Conservation (phyloP, 2,888 invertebrate genomes). For the Lacanobia oleracea region DNA sequence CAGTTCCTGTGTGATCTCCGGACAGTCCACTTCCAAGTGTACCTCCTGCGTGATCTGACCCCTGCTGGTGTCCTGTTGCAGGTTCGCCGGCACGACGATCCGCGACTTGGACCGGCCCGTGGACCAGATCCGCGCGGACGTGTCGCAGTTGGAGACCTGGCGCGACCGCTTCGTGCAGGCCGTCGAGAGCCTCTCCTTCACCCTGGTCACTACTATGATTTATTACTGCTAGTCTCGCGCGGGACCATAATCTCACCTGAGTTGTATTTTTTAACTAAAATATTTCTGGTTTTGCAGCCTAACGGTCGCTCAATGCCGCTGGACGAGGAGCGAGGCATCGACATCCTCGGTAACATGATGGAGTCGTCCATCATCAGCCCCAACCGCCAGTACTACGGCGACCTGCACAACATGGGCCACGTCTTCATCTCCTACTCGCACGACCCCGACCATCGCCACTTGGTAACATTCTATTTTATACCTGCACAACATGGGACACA, state of each 20-base stretch:
- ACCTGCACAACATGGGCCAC: conserved; percentile 96
- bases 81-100: conserved; percentile 89
- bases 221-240: no score
- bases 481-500: conserved; percentile 95
- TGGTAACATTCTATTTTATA: conserved; percentile 83
- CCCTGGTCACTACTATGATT: conserved; percentile 82
- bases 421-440: conserved; percentile 94
- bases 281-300: conserved; percentile 80
- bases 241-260: no score
- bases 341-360: conserved; percentile 94
- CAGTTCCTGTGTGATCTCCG: no score
- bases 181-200: conserved; percentile 91
- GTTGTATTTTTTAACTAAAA: not conserved
- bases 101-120: conserved; percentile 92
- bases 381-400: conserved; percentile 93
- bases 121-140: conserved; percentile 92
- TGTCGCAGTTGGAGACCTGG: conserved; percentile 94
- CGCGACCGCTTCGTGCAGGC: conserved; percentile 93
- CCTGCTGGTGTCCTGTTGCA: conserved; percentile 43
- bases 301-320: conserved; percentile 90
- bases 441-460: conserved; percentile 94
- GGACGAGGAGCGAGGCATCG: conserved; percentile 93
- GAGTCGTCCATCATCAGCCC: conserved; percentile 93
- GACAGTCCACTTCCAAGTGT: no score
- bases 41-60: no score